These are phyloP conservation scores for Echinops telfairi DNA, from an alignment of 2,113 vertebrate species.

Conservation along the genomic window DNA sequence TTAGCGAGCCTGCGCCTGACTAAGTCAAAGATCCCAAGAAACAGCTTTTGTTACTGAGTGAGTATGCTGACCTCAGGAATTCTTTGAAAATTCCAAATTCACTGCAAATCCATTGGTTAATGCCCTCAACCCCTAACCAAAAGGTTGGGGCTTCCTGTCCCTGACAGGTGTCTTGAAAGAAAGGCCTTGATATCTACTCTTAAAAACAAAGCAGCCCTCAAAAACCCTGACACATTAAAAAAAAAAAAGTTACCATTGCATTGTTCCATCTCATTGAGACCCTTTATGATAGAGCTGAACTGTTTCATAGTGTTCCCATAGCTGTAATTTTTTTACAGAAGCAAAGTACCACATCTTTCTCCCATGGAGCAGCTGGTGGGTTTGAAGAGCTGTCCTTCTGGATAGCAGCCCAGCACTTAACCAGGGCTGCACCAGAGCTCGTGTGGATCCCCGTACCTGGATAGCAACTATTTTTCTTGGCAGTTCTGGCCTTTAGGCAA, in stretches of 20 bases:
- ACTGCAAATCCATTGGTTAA: neutral
- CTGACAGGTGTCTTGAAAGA: neutral
- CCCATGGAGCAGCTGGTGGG: neutral
- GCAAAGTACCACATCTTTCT: neutral
- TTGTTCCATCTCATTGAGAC: neutral
- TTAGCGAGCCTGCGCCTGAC: neutral
- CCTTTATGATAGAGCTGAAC: neutral
- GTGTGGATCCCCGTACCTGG: too few species aligned
- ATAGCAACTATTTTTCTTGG: too few species aligned
- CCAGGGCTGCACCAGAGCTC: neutral
- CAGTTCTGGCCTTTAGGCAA: neutral
- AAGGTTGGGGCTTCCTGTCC: neutral
- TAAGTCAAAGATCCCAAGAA: neutral
- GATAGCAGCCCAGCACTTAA: neutral
- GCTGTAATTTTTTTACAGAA: neutral
- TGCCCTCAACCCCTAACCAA: neutral
- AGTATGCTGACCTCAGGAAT: neutral
- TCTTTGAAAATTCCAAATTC: neutral
- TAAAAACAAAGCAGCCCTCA: neutral
- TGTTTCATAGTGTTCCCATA: neutral
- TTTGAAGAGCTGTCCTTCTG: neutral
- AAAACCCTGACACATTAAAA: neutral
- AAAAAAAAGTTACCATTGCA: neutral
- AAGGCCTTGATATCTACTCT: neutral
- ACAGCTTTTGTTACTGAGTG: neutral